Base-by-base conservation (phyloP, 2,113 vertebrate genomes). In the Gyps fulvus region DNA sequence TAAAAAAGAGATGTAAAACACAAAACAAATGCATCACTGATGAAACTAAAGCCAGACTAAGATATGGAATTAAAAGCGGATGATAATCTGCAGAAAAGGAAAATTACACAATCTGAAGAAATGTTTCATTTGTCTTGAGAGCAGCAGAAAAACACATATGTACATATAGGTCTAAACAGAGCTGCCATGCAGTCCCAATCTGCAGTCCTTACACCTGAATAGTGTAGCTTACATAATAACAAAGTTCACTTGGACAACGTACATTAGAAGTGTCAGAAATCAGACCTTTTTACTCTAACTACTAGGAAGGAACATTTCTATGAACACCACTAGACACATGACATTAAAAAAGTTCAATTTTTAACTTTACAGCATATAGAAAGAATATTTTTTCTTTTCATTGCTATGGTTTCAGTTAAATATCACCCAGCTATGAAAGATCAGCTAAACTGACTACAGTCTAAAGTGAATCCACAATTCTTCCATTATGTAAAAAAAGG, bases 231-330 rank as follows among this genome's bases (percentile, higher is more conserved):
- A 29, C 11, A 36, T 26, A 72, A 74, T 45, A 66, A 49, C 10
- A 58, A 80, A 43, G 7, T 62, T 61, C 21, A 65, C 22, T 55
- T 2, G 0, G 22, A 38, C 2, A 2, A 50, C 0, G 0, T 40
- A 10, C 5, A 18, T 59, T 25, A 81, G 10, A 65, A 78, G 19
- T 5, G 17, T 31, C 45, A 82, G 67, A 91, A 86, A 74, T 69
- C 17, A 63, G 13, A 87, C 20, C 8, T 55, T 83, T 45, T 59
- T 67, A 67, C 16, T 31, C 12, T 63, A 54, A 13, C 25, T 80
- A 34, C 9, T 23, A 43, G 21, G 31, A 85, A 82, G 16, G 3
- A 31, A 52, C 20, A 13, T 45, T 45, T 63, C 42, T 50, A 9
- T 42, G 21, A 88, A 55, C 12, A 69, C 6, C 34, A 52, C n/a